Percentiles rank a stretch among this genome's conserved stretches.
Conservation (phyloP, 1,140 invertebrate species). For the Trichogramma pretiosum region DNA sequence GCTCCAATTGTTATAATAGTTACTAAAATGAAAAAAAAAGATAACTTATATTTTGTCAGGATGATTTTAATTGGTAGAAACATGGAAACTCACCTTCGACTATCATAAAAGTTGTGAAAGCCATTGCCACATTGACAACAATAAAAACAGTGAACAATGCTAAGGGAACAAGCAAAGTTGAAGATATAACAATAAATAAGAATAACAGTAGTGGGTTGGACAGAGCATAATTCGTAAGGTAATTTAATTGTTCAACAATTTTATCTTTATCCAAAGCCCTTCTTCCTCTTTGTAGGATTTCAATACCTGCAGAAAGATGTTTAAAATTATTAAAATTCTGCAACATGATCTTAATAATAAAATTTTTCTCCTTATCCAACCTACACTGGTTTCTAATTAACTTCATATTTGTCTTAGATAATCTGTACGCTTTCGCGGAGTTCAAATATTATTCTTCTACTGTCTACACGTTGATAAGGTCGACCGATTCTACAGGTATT, state of each 20-base stretch:
- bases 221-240: constrained; percentile 8
- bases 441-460: too few species aligned
- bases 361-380: too few species aligned
- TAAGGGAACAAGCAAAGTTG: constrained; percentile 16
- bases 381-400: too few species aligned
- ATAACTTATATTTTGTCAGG: neutral
- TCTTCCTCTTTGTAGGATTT: constrained; percentile 8
- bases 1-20: constrained; percentile 20
- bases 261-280: constrained; percentile 10
- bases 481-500: too few species aligned
- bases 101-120: constrained; percentile 23
- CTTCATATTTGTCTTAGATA: too few species aligned
- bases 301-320: constrained; percentile 8
- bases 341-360: too few species aligned
- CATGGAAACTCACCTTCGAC: constrained; percentile 29
- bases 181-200: constrained; percentile 9
- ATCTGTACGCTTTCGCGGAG: too few species aligned
- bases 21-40: constrained; percentile 19
- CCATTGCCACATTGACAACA: constrained; percentile 18
- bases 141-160: constrained; percentile 18
- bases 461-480: too few species aligned
- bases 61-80: neutral
- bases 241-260: constrained; percentile 6
- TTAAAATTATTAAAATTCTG: too few species aligned
- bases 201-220: constrained; percentile 11